Evolutionary conservation across 2,888 invertebrate genomes (phyloP).

Genomic region (Caenorhabditis wallacei): DNA sequence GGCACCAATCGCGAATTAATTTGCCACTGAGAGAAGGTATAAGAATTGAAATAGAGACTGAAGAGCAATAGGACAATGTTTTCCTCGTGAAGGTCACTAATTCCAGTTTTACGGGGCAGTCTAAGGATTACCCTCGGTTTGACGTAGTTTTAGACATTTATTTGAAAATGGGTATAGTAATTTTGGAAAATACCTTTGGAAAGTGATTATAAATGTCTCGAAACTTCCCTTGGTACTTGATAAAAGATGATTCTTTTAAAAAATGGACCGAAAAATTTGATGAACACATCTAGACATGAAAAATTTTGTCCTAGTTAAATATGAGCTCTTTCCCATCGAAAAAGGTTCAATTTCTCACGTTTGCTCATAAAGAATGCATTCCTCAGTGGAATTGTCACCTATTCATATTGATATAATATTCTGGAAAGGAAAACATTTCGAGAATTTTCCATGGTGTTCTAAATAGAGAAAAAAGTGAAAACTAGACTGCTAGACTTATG

Average conservation of each 20-base stretch:
- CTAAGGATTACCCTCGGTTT: conserved; percentile 16
- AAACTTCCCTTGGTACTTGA: no score
- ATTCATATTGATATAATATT: not conserved
- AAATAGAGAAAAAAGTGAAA: no score
- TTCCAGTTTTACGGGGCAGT: conserved; percentile 24
- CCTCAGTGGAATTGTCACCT: not conserved
- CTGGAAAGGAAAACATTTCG: not conserved
- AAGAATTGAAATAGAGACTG: conserved; percentile 6
- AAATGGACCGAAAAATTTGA: no score
- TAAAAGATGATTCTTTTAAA: no score
- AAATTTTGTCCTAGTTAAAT: no score
- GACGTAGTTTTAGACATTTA: not conserved
- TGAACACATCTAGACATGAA: no score
- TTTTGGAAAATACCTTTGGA: no score
- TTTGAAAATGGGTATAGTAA: not conserved
- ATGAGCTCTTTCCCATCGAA: no score
- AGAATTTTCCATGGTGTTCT: no score
- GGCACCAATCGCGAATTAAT: conserved; percentile 55
- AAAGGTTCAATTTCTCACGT: not conserved
- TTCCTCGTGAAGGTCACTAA: conserved; percentile 34
- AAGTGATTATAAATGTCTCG: no score
- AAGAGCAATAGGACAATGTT: conserved; percentile 21
- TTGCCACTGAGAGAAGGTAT: conserved; percentile 31
- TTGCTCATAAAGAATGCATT: not conserved
- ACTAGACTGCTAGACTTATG: no score